Evolutionary conservation across 2,888 invertebrate genomes (phyloP).

Genomic region (Pristionchus exspectatus): DNA sequence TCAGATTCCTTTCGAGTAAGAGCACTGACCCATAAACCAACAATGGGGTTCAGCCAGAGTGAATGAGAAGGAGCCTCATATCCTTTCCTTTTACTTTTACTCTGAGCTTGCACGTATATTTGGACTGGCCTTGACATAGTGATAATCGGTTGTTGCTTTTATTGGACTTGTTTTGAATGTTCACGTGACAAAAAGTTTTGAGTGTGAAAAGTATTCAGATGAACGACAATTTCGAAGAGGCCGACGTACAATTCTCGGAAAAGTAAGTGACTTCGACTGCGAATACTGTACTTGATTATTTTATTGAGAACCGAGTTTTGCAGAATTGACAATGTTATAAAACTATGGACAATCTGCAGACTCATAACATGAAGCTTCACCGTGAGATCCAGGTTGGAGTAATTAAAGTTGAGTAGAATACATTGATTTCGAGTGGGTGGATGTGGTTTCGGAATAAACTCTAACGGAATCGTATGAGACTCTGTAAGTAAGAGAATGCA

Average conservation of each 20-base stretch:
- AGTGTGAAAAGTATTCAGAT: background rate
- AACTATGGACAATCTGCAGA: background rate
- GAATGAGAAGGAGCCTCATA: background rate
- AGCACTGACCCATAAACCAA: background rate
- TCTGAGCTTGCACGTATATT: background rate
- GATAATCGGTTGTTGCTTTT: background rate
- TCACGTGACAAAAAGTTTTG: background rate
- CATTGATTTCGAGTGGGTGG: too few species aligned
- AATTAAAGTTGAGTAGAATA: background rate
- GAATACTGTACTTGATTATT: background rate
- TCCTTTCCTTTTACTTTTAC: background rate
- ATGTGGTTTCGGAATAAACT: background rate
- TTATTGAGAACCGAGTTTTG: background rate
- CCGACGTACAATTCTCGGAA: background rate
- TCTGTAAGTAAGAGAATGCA: background rate
- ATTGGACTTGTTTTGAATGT: background rate
- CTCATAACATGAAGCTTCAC: background rate
- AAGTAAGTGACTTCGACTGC: background rate
- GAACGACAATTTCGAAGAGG: background rate
- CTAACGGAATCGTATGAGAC: background rate
- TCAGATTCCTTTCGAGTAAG: background rate
- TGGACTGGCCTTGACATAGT: background rate
- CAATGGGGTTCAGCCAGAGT: background rate
- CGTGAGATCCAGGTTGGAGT: background rate
- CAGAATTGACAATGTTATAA: background rate